phyloP scores from a whole-genome alignment of 2,113 vertebrate species.

The Rhadina sibilatrix region DNA sequence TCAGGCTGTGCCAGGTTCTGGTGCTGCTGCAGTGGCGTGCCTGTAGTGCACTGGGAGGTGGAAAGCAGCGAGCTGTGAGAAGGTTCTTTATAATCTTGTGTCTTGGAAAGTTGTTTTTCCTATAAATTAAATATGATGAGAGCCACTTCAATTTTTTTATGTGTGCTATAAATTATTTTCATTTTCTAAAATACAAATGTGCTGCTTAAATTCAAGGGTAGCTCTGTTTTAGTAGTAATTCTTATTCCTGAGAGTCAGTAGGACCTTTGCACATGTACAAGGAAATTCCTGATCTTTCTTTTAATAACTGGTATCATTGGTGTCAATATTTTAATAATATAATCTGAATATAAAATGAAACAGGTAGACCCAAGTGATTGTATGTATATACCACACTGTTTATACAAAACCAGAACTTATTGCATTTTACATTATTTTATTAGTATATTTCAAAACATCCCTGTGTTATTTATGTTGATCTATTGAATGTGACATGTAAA shows the following conservation, averaged over 20 bases:
- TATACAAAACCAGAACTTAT: neutral
- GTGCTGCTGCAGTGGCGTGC: neutral
- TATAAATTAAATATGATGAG: neutral
- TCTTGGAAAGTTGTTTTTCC: neutral
- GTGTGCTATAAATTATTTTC: neutral
- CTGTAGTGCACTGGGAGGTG: neutral
- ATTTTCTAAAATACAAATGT: neutral
- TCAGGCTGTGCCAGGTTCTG: neutral
- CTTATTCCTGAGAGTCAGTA: neutral
- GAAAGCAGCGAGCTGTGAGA: neutral
- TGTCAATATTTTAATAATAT: neutral
- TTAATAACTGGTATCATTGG: fast-evolving
- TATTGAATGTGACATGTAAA: neutral
- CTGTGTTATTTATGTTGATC: neutral
- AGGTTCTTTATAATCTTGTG: neutral
- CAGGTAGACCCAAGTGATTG: neutral
- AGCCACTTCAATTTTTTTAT: neutral
- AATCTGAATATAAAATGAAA: neutral
- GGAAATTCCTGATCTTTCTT: neutral
- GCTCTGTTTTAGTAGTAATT: neutral
- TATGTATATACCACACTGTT: neutral
- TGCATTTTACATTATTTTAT: neutral
- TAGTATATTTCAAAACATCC: neutral
- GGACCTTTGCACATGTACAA: neutral
- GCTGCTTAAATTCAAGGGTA: neutral